phyloP scores from a whole-genome alignment of 1,140 invertebrate genomes.

The Pristionchus pacificus region DNA sequence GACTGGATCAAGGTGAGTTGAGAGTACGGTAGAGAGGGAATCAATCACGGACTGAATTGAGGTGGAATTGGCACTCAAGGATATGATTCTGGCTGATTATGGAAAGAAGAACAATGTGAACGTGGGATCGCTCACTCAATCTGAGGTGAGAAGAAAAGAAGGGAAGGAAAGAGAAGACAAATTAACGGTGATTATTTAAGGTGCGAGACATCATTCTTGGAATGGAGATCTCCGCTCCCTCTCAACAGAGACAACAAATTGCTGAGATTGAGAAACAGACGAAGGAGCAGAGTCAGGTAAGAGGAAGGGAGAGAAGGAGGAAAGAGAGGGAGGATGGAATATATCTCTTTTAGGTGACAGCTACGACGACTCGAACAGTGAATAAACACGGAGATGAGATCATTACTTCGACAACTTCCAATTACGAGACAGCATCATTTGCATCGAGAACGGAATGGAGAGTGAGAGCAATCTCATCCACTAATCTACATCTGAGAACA shows the following conservation, averaged over 20 bases:
- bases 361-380: slow-evolving; percentile 92
- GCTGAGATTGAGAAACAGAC: slow-evolving; percentile 99
- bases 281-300: slow-evolving; percentile 83
- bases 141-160: slow-evolving; percentile 72
- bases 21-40: slow-evolving; percentile 1
- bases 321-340: slow-evolving; percentile 6
- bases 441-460: slow-evolving; percentile 98
- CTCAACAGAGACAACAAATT: slow-evolving; percentile 95
- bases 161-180: no score
- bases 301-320: not conserved
- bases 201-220: slow-evolving; percentile 92
- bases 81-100: slow-evolving; percentile 96
- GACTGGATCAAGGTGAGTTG: slow-evolving; percentile 87
- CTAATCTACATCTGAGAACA: slow-evolving; percentile 91
- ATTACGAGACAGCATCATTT: slow-evolving; percentile 97
- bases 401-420: slow-evolving; percentile 95
- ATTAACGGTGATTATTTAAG: not conserved
- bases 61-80: slow-evolving; percentile 91
- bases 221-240: slow-evolving; percentile 99
- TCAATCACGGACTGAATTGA: not conserved
- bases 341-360: slow-evolving; percentile 68
- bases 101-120: slow-evolving; percentile 99
- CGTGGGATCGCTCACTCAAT: slow-evolving; percentile 94
- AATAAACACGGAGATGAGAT: slow-evolving; percentile 99
- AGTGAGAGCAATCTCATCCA: slow-evolving; percentile 91